Base-by-base conservation (phyloP, 2,888 invertebrate genomes). In the Pristionchus japonicus region DNA sequence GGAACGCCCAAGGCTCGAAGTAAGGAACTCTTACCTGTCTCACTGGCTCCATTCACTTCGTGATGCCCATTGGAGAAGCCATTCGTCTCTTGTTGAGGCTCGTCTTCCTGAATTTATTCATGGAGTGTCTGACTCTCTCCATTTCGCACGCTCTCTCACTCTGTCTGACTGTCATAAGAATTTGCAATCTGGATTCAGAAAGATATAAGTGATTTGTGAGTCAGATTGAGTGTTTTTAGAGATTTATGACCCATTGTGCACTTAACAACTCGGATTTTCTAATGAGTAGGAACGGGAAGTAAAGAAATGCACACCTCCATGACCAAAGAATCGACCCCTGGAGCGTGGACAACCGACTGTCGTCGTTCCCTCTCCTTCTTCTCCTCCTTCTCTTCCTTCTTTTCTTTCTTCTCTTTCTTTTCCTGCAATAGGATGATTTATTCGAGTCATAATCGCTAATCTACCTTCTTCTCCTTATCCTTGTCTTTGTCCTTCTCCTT, bases 261-360 rank as follows among this genome's bases (percentile, higher is more conserved):
- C n/a, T n/a, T n/a, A n/a, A n/a, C n/a, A n/a, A n/a, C n/a, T n/a
- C n/a, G n/a, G n/a, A n/a, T n/a, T n/a, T n/a, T n/a, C n/a, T n/a
- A n/a, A n/a, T n/a, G n/a, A n/a, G n/a, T n/a, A n/a, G n/a, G n/a
- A n/a, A n/a, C n/a, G n/a, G n/a, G n/a, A n/a, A n/a, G n/a, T n/a
- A n/a, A n/a, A n/a, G 52, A 20, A 52, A 17, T 20, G 20, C 23
- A 3, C 37, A 47, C 77, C 77, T 77, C 77, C 77, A 77, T 77
- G 13, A 77, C 77, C 43, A 85, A 11, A 3, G 85, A 85, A 64
- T 85, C 85, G 11, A 85, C 61, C 37, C 85, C 85, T 13, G 85
- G 37, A 4, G 61, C 40, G 27, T 64, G 85, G 11, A 64, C 43
- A 87, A 90, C 88, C n/a, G 90, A 90, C 27, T 89, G 88, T 47